Conservation (phyloP, 2,888 invertebrate genomes). For the Hydraecia micacea region DNA sequence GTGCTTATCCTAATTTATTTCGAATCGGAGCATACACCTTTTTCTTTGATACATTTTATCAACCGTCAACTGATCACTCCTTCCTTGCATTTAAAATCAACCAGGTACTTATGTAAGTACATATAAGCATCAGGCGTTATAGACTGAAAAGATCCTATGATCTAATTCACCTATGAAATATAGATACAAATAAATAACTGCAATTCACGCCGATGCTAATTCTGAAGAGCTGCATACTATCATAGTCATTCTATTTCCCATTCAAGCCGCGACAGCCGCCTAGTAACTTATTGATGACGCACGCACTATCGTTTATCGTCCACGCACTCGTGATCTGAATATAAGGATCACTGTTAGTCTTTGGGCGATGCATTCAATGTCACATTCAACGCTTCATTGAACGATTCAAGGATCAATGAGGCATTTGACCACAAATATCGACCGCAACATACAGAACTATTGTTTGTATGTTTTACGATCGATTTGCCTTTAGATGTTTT, state of each 20-base stretch:
- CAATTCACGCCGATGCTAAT: slow-evolving; percentile 26
- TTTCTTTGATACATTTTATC: not conserved
- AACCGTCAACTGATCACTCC: not conserved
- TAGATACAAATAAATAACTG: slow-evolving; percentile 6
- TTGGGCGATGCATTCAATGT: slow-evolving; percentile 66
- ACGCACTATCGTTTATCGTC: slow-evolving; percentile 52
- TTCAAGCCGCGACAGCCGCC: slow-evolving; percentile 47
- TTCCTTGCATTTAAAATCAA: not conserved
- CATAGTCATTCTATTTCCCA: slow-evolving; percentile 47
- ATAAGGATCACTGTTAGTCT: slow-evolving; percentile 51
- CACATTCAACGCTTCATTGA: slow-evolving; percentile 60
- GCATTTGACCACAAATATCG: slow-evolving; percentile 47
- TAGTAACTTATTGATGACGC: slow-evolving; percentile 65
- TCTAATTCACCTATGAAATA: not conserved
- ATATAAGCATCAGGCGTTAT: not conserved
- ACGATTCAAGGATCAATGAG: slow-evolving; percentile 62
- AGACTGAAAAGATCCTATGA: not conserved
- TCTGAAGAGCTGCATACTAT: slow-evolving; percentile 17
- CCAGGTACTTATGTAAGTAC: not conserved
- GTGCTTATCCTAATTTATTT: not conserved
- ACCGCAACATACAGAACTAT: slow-evolving; percentile 32
- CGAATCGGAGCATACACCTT: too few relatives aligned
- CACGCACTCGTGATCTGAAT: slow-evolving; percentile 63
- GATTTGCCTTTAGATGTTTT: not conserved
- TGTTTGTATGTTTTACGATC: slow-evolving; percentile 16